Evolutionary conservation across 2,888 invertebrate genomes (phyloP).

Genomic region (Cynaeus angustus): DNA sequence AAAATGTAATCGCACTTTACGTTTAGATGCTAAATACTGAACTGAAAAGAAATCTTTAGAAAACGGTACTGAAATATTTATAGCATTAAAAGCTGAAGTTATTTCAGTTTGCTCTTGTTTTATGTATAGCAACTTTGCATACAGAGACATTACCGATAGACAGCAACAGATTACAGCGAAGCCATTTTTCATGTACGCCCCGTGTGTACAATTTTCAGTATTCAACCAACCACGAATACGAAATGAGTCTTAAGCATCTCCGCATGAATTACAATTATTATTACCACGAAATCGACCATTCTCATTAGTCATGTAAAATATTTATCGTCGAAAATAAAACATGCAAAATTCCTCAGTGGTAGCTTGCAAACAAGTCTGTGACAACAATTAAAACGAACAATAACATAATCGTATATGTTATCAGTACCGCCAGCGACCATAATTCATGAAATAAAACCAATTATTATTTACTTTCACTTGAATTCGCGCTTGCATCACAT

Average conservation of each 20-base stretch:
- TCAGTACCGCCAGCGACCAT: slow-evolving; percentile 21
- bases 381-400: slow-evolving; percentile 19
- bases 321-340: slow-evolving; percentile 5
- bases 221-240: slow-evolving; percentile 29
- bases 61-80: no score
- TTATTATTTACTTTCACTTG: slow-evolving; percentile 49
- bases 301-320: slow-evolving; percentile 17
- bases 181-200: slow-evolving; percentile 26
- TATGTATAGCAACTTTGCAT: background rate
- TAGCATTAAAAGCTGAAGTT: no score
- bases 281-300: slow-evolving; percentile 21
- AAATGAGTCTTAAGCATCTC: slow-evolving; percentile 25
- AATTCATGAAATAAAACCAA: slow-evolving; percentile 45
- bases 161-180: slow-evolving; percentile 32
- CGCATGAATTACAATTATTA: slow-evolving; percentile 31
- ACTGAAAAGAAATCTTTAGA: no score
- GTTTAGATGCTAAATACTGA: no score
- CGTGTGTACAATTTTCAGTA: slow-evolving; percentile 35
- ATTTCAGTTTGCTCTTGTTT: background rate
- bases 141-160: background rate
- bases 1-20: no score
- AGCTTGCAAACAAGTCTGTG: background rate
- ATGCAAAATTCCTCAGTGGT: background rate
- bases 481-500: slow-evolving; percentile 50
- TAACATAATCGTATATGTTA: slow-evolving; percentile 12